Evolutionary conservation across 2,797 vertebrate genomes (phyloP), one percentile per base, ranked within the genome.

Genomic region (Natrix natrix): DNA sequence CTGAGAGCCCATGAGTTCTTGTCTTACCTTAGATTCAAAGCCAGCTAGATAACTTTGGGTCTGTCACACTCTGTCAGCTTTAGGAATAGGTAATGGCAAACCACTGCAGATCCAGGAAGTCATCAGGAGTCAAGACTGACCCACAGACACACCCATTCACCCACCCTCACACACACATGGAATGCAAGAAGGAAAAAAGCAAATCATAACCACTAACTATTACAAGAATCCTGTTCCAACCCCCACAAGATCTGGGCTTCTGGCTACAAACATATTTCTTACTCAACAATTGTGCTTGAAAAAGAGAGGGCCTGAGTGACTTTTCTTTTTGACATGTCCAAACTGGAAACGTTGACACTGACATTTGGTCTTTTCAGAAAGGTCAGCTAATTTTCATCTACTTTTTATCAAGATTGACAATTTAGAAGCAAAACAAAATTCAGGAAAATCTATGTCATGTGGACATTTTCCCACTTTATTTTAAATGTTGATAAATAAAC

Each of bases 81-180:
- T 37, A 37, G 69, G 69, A 78, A 78, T 7, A 74, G 66, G 14
- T 28, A 69, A 32, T 37, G 32, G 16, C 32, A 78, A 78, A 43
- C 8, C 32, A 43, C 69, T 78, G 4, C 69, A 78, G 32, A 4
- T 69, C 13, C n/a, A 69, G n/a, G 13, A 2, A 69, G 66, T 78
- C 17, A 22, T 17, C 20, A 78, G 74, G 8, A 78, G 20, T 78
- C 37, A 22, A 74, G 32, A 78, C 3, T 4, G 69, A 78, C 6
- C 11, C 55, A 32, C 3, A 63, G 3, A 10, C 5, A n/a, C 5
- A n/a, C 63, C n/a, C 5, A n/a, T 2, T 14, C 12, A 8, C 8
- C 14, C 28, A n/a, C 32, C 37, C 0, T 20, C 14, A 66, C 5
- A 74, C 0, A 74, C 6, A 43, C 32, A 22, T 0, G 1, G 1